phyloP scores from a whole-genome alignment of 2,113 vertebrate genomes.

The Bufo bufo region DNA sequence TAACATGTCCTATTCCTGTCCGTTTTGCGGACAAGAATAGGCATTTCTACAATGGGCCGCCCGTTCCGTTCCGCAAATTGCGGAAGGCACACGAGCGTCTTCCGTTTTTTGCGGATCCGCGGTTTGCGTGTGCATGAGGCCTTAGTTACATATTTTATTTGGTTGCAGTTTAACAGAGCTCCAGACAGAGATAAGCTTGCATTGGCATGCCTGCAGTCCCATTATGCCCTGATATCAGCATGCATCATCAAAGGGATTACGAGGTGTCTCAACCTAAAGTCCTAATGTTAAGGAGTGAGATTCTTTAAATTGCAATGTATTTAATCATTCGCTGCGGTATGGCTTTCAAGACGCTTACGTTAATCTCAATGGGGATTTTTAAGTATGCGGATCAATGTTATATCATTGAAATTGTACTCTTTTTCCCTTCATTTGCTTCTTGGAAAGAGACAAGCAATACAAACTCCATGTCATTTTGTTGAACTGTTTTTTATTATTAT shows the following conservation, averaged over 20 bases:
- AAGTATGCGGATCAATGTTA: slow-evolving; percentile 1
- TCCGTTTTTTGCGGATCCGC: too few species aligned
- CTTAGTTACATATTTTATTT: too few species aligned
- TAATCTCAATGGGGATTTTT: background rate
- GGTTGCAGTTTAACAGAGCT: background rate
- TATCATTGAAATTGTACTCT: background rate
- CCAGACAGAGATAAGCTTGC: background rate
- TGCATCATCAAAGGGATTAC: background rate
- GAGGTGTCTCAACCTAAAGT: background rate
- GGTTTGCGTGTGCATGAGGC: too few species aligned
- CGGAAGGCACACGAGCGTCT: too few species aligned
- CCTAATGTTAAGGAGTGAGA: background rate
- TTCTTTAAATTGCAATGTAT: slow-evolving; percentile 8
- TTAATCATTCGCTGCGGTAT: background rate
- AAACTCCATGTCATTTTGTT: background rate
- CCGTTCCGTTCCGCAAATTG: too few species aligned
- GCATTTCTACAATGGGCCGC: too few species aligned
- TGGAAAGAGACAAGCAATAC: background rate
- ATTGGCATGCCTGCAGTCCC: background rate
- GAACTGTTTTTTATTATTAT: background rate
- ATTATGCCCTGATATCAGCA: background rate
- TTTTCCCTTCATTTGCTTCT: background rate
- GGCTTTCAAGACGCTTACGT: background rate
- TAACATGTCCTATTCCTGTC: too few species aligned
- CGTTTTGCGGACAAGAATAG: too few species aligned